Evolutionary conservation across 2,113 vertebrate species (phyloP).

Genomic region (Percina caprodes): DNA sequence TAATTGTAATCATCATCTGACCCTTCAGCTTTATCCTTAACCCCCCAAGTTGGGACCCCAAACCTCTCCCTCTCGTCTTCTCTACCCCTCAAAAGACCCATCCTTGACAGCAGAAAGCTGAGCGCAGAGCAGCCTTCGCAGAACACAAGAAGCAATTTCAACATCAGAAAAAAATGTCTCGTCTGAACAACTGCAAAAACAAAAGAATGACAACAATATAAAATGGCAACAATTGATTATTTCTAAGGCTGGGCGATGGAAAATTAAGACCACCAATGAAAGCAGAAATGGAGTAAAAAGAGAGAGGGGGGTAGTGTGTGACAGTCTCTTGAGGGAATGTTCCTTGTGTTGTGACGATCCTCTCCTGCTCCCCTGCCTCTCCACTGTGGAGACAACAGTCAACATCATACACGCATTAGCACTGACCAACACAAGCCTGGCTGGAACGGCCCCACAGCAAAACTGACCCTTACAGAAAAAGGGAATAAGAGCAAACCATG

Average conservation of each 20-base stretch:
- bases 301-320: conserved; percentile 19
- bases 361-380: conserved; percentile 47
- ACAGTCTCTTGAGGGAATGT: conserved; percentile 63
- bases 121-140: conserved; percentile 72
- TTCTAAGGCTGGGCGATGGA: conserved; percentile 51
- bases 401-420: conserved; percentile 41
- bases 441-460: conserved; percentile 35
- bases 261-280: conserved; percentile 40
- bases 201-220: conserved; percentile 45
- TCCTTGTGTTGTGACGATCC: conserved; percentile 62
- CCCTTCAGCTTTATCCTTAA: conserved; percentile 14
- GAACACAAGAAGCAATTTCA: conserved; percentile 81
- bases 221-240: conserved; percentile 68
- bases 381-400: conserved; percentile 50
- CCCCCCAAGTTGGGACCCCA: conserved; percentile 2
- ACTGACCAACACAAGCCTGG: conserved; percentile 23
- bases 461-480: conserved; percentile 31
- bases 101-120: conserved; percentile 73
- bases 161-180: conserved; percentile 86
- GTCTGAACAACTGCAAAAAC: conserved; percentile 76
- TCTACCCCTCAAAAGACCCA: conserved; percentile 30
- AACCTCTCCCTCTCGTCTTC: conserved; percentile 14
- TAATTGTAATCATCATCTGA: background rate
- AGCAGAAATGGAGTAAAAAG: conserved; percentile 32
- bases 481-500: conserved; percentile 34